phyloP scores from a whole-genome alignment of 2,888 invertebrate genomes.

The Globia sparganii region DNA sequence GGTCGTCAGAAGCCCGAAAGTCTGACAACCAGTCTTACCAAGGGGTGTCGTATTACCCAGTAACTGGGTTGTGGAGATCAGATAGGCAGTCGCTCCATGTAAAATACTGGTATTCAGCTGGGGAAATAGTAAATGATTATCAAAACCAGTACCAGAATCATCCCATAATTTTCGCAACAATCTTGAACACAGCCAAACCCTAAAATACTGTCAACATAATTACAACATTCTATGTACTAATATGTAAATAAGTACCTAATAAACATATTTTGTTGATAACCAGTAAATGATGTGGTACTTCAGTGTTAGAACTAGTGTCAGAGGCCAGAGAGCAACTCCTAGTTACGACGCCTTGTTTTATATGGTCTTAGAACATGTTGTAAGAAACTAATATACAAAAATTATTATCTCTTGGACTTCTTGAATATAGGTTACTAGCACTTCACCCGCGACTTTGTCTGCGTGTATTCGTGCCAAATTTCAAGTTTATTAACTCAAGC shows the following conservation, averaged over 20 bases:
- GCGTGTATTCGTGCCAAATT: no score
- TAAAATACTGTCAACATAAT: conserved; percentile 14
- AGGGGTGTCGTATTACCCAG: no score
- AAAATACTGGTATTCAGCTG: no score
- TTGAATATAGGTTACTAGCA: neutral
- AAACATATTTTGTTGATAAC: conserved; percentile 50
- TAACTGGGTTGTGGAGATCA: no score
- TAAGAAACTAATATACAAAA: neutral
- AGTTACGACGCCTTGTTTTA: conserved; percentile 12
- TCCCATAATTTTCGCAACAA: neutral
- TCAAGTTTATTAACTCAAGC: no score
- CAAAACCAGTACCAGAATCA: neutral
- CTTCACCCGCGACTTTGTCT: no score
- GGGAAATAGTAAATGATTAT: no score
- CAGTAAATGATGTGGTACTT: conserved; percentile 18
- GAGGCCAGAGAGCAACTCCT: conserved; percentile 25
- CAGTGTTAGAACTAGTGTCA: conserved; percentile 30
- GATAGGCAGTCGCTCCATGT: no score
- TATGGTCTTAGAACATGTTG: conserved; percentile 19
- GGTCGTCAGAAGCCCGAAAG: no score
- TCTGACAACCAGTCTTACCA: no score
- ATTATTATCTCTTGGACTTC: conserved; percentile 27
- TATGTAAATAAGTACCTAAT: conserved; percentile 41
- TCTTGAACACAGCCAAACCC: neutral
- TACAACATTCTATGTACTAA: conserved; percentile 25